Evolutionary conservation across 2,888 invertebrate species (phyloP).

Genomic region (Lycocerus yunnanus): DNA sequence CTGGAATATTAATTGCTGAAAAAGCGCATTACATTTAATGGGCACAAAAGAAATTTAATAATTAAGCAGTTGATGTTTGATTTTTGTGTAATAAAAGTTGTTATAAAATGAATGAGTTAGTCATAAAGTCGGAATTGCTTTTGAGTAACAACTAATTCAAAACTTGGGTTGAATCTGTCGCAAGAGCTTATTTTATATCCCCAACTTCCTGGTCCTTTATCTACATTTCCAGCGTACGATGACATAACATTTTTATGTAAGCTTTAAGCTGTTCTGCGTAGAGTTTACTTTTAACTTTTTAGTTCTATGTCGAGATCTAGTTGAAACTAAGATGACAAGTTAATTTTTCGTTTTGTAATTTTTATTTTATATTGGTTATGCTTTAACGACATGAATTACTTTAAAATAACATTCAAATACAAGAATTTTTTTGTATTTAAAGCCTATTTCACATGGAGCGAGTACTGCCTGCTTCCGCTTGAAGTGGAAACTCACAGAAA

Average conservation of each 20-base stretch:
- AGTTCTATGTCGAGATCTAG: neutral
- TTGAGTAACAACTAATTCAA: constrained; percentile 31
- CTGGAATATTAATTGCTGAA: neutral
- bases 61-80: constrained; percentile 26
- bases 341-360: constrained; percentile 1
- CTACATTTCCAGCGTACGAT: constrained; percentile 24
- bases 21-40: neutral
- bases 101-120: constrained; percentile 24
- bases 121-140: constrained; percentile 28
- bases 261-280: constrained; percentile 25
- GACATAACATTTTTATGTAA: constrained; percentile 30
- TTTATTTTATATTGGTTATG: neutral
- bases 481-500: no score
- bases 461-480: no score
- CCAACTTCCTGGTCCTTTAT: constrained; percentile 26
- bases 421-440: neutral
- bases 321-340: constrained; percentile 13
- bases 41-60: constrained; percentile 18
- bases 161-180: constrained; percentile 28
- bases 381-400: neutral
- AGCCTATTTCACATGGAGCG: no score
- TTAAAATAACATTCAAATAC: neutral
- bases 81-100: constrained; percentile 23
- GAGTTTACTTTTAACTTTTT: constrained; percentile 15
- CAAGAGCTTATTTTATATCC: constrained; percentile 26